Base-by-base conservation (phyloP, 2,888 invertebrate genomes). In the Gymnoscelis rufifasciata region DNA sequence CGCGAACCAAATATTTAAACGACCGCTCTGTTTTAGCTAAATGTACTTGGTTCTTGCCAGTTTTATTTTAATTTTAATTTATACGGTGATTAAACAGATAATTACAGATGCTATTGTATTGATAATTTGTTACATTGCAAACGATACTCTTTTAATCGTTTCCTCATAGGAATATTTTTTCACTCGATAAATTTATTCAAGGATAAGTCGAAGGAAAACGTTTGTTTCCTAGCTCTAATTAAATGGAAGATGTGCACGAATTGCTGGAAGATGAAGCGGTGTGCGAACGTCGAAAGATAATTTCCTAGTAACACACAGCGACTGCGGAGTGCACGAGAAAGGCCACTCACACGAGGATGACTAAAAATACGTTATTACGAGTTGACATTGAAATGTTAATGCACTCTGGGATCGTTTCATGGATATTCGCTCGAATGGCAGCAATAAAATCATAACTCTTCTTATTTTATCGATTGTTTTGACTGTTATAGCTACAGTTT, bases 321-420 rank as follows among this genome's bases (percentile, higher is more conserved):
- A 52, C 57, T 57, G 56, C 59, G 60, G 53, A 56, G 67, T 64
- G 62, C 62, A 63, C 62, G 66, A 71, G 79, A 78, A 75, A 81
- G 78, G 77, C 75, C 78, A 76, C 77, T 66, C 83, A 78, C 81
- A 79, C 79, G 66, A 58, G 71, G 72, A 74, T 75, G 78, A 83
- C 86, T 86, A 88, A 87, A 87, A 86, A 87, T 86, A 71, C 66
- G 57, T 67, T 66, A 84, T 84, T 83, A 74, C 79, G 74, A 72
- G 82, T 81, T 86, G 88, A 88, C 88, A 88, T 88, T 88, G 88
- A 87, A 83, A 83, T 83, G 87, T 87, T 86, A 86, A 81, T 86
- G 88, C 87, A 88, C 88, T 78, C 86, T 66, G 60, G 59, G 64
- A 63, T 66, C 74, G 72, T 68, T 82, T 81, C 75, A 77, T 78